These are phyloP conservation scores for Amiota minor DNA, from an alignment of 2,888 invertebrate species.

Conservation along the genomic window DNA sequence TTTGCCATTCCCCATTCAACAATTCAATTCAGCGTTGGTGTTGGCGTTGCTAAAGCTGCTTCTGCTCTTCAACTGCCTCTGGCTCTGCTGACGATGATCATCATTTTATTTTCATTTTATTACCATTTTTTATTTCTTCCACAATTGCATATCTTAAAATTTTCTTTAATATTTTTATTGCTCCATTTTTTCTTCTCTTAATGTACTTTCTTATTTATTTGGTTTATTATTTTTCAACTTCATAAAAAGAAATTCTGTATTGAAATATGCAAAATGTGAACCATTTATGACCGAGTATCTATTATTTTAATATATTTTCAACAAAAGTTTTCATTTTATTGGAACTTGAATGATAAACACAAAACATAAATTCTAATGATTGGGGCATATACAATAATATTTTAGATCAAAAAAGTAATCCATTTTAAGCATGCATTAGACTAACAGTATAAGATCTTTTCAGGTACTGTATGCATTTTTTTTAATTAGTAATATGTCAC, in stretches of 20 bases:
- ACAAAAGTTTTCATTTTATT: neutral
- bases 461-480: no score
- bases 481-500: no score
- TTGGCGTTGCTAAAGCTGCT: neutral
- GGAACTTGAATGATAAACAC: no score
- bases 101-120: conserved; percentile 9
- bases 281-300: no score
- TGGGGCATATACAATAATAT: no score
- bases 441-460: no score
- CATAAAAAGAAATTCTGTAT: neutral
- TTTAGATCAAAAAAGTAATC: no score
- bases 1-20: neutral
- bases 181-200: neutral
- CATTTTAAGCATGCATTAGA: no score
- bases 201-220: neutral
- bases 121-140: conserved; percentile 18
- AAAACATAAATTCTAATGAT: no score
- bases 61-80: neutral
- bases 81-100: neutral
- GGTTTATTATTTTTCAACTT: no score
- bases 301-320: no score
- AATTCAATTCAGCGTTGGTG: neutral
- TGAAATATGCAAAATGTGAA: no score
- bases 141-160: neutral
- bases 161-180: neutral